phyloP scores from a whole-genome alignment of 2,113 vertebrate species.

The Typhlomys cinereus region DNA sequence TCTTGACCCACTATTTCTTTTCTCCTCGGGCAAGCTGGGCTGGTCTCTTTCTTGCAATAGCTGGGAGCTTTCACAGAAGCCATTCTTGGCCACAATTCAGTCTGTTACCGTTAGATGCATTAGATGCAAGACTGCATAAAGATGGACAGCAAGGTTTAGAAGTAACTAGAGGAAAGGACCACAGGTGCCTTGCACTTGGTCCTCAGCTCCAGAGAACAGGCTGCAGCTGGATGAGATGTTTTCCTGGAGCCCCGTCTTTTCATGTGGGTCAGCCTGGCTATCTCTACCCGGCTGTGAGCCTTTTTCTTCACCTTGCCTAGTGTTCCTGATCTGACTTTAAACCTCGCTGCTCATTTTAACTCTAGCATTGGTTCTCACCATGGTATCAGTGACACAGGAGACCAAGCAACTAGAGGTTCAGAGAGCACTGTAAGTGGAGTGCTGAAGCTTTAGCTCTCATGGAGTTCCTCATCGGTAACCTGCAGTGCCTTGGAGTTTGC shows the following conservation, averaged over 20 bases:
- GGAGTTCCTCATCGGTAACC: background rate
- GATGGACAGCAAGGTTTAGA: background rate
- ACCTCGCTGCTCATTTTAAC: no score
- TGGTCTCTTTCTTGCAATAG: background rate
- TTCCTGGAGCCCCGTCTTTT: background rate
- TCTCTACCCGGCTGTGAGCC: background rate
- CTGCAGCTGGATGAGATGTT: background rate
- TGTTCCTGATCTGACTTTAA: background rate
- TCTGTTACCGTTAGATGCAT: background rate
- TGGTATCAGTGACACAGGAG: no score
- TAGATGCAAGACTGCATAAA: background rate
- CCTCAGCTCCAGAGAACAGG: background rate
- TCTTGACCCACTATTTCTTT: no score
- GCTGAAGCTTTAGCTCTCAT: background rate
- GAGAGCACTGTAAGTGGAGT: background rate
- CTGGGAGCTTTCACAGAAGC: background rate
- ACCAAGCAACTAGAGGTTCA: background rate
- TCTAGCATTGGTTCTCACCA: background rate
- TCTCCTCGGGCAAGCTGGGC: no score
- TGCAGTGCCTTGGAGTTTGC: background rate
- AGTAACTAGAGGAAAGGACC: no score
- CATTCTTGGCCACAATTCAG: background rate
- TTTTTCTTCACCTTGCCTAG: background rate
- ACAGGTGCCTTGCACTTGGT: background rate
- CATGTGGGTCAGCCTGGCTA: background rate